Evolutionary conservation across 2,113 vertebrate species (phyloP), one percentile per base, ranked within the genome.

Genomic region (Centropus bengalensis): DNA sequence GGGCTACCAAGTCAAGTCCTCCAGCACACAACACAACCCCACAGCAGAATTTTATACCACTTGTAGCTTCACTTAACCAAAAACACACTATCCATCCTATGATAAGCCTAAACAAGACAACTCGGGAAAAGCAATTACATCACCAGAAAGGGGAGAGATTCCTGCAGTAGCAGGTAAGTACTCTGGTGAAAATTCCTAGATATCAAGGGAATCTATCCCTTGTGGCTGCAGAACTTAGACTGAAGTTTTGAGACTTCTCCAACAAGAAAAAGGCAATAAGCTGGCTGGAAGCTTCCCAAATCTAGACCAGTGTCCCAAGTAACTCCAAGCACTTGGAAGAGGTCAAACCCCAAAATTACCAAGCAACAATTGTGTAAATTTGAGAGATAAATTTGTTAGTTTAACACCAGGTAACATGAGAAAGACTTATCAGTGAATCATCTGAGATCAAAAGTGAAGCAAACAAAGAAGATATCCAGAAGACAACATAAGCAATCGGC

Each of bases 61-160:
- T 62, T 11, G 62, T 52, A 91, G 15, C 32, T 81, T 83, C 38
- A 45, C 28, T 67, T 87, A 47, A 47, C 38, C 42, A 84, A 91
- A 92, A 87, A 59, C 68, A 77, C 32, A 47, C 22, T 15, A 70
- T 33, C 9, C 42, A 74, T 36, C 9, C 23, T 78, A 33, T 59
- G 88, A 75, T 28, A 86, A 86, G 6, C 33, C 71, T 60, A 80
- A 89, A 89, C 13, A 76, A 91, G 26, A 84, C 89, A 68, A 23
- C 11, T 79, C 33, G 78, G 78, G 47, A 89, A 89, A 85, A 73
- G 32, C 1, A 85, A 54, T 75, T 82, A 56, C 56, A n/a, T 79
- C 78, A 79, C 30, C 19, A 84, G 84, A 84, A 84, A 47, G 23
- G 18, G 44, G 16, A 68, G 76, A 70, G 30, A 84, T 21, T 94